phyloP scores from a whole-genome alignment of 2,797 vertebrate species.

The Coranthus polyacanthus region DNA sequence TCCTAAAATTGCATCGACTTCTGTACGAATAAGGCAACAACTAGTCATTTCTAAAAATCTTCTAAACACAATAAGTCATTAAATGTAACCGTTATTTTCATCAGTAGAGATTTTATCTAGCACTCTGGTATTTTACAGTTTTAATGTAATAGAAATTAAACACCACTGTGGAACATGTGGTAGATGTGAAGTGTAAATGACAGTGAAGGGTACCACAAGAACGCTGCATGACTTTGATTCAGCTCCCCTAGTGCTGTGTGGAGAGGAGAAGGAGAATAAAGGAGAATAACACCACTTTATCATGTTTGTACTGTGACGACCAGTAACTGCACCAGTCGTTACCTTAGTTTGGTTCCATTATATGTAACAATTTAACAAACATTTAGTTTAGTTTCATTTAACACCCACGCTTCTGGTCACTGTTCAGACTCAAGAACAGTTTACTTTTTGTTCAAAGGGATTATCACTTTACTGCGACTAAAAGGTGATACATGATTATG shows the following conservation, averaged over 20 bases:
- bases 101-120: conserved; percentile 15
- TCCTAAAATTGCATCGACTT: conserved; percentile 8
- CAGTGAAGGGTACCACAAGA: conserved; percentile 1
- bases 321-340: neutral
- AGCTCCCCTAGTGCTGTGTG: conserved; percentile 15
- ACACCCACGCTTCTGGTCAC: conserved; percentile 19
- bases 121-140: conserved; percentile 20
- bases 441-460: conserved; percentile 8
- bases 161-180: neutral
- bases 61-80: neutral
- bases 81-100: conserved; percentile 11
- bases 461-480: too few species aligned
- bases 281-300: neutral
- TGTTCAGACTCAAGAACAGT: neutral
- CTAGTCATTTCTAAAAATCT: neutral
- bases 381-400: conserved; percentile 27
- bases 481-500: neutral
- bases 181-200: conserved; percentile 7
- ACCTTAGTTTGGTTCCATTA: conserved; percentile 1
- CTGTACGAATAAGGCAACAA: conserved; percentile 11
- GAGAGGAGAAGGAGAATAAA: too few species aligned
- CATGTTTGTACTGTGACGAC: neutral
- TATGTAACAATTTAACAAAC: too few species aligned
- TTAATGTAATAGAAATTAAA: conserved; percentile 3
- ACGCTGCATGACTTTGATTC: conserved; percentile 1